Percentiles rank a stretch among this genome's conserved stretches.
Conservation (phyloP, 2,113 vertebrate species). For the Irena cyanogastra region DNA sequence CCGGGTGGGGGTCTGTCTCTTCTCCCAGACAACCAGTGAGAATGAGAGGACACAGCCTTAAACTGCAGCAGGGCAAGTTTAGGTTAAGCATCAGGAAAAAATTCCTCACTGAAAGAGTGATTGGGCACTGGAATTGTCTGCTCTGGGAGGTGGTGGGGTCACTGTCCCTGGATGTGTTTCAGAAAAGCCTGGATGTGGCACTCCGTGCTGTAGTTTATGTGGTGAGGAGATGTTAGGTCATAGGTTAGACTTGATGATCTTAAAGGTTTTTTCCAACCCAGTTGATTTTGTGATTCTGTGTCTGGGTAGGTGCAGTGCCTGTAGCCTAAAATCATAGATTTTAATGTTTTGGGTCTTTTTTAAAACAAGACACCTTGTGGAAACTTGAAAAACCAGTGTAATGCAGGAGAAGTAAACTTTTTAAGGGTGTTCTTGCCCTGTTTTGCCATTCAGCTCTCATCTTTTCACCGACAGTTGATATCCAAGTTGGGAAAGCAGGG, state of each 20-base stretch:
- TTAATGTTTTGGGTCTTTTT: neutral
- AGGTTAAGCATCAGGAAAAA: neutral
- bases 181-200: neutral
- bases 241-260: neutral
- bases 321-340: neutral
- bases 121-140: rapidly evolving
- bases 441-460: neutral
- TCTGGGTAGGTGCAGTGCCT: neutral
- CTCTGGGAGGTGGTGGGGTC: neutral
- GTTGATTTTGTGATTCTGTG: neutral
- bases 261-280: neutral
- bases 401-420: neutral
- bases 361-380: neutral
- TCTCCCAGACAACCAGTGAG: neutral
- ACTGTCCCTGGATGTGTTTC: rapidly evolving
- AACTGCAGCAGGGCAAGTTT: neutral
- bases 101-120: neutral
- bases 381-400: neutral
- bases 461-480: neutral
- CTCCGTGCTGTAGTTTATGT: neutral
- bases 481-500: neutral
- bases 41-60: neutral
- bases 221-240: neutral
- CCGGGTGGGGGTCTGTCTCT: neutral
- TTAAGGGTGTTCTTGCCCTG: neutral